phyloP scores from a whole-genome alignment of 2,797 vertebrate genomes.

The Melanotaenia pygmaea region DNA sequence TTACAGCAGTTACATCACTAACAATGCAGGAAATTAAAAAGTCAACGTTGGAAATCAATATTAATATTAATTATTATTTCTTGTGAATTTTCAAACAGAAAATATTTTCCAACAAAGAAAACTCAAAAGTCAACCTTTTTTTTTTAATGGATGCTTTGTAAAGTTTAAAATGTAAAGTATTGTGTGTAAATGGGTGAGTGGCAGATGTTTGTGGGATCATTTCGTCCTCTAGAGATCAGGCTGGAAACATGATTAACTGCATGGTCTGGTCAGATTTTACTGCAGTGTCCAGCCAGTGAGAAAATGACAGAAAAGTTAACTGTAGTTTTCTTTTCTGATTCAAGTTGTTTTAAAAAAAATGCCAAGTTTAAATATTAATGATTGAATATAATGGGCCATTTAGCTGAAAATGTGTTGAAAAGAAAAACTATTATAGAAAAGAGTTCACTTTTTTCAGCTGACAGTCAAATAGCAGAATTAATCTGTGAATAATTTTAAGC shows the following conservation, averaged over 20 bases:
- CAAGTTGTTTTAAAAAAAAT: neutral
- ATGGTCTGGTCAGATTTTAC: too few relatives aligned
- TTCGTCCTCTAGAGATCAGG: neutral
- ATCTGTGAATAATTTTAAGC: too few relatives aligned
- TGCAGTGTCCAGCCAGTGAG: neutral
- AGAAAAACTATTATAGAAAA: too few relatives aligned
- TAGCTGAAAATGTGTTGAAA: too few relatives aligned
- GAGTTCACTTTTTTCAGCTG: too few relatives aligned
- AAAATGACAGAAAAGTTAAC: neutral
- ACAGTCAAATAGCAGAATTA: too few relatives aligned
- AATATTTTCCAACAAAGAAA: neutral
- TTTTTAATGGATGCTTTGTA: neutral
- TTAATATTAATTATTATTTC: too few relatives aligned
- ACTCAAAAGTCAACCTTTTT: neutral
- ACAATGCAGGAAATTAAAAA: neutral
- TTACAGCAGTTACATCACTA: neutral
- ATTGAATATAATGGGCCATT: neutral
- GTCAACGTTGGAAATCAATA: neutral
- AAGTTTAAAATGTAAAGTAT: neutral
- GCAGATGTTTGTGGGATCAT: neutral
- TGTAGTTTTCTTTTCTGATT: neutral
- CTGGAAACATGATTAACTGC: too few relatives aligned
- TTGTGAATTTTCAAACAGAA: too few relatives aligned
- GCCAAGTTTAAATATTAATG: neutral
- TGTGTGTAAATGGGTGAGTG: too few relatives aligned